Evolutionary conservation across 2,797 vertebrate species (phyloP).

Genomic region (Choloepus didactylus): DNA sequence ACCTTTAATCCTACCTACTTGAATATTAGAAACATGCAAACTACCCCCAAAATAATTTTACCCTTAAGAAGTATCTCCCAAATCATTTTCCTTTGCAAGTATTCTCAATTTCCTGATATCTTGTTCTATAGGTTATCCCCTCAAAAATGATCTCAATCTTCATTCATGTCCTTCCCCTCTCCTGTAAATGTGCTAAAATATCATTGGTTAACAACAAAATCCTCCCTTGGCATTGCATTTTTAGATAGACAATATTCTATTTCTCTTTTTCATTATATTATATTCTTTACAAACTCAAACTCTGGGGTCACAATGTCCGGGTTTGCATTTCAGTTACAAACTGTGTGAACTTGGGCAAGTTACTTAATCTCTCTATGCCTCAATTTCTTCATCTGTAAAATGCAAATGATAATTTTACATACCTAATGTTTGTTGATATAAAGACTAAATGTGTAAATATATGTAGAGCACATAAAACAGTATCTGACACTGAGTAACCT

Average conservation of each 20-base stretch:
- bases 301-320: neutral
- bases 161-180: neutral
- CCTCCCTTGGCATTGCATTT: neutral
- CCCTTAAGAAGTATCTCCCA: neutral
- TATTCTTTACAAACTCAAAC: neutral
- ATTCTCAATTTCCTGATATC: conserved; percentile 45
- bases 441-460: conserved; percentile 40
- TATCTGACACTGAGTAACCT: neutral
- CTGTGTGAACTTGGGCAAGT: neutral
- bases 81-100: neutral
- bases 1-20: conserved; percentile 1
- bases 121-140: neutral
- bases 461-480: neutral
- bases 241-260: neutral
- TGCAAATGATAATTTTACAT: neutral
- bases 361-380: neutral
- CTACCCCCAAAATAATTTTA: neutral
- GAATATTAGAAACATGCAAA: conserved; percentile 50
- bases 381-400: conserved; percentile 44
- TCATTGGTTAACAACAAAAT: conserved; percentile 54
- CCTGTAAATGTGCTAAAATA: conserved; percentile 22
- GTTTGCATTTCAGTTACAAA: conserved; percentile 36
- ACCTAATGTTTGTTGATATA: neutral
- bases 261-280: neutral
- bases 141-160: neutral